Percentiles rank a stretch among this genome's conserved stretches.
Conservation (phyloP, 1,140 invertebrate species). For the Pantala flavescens region DNA sequence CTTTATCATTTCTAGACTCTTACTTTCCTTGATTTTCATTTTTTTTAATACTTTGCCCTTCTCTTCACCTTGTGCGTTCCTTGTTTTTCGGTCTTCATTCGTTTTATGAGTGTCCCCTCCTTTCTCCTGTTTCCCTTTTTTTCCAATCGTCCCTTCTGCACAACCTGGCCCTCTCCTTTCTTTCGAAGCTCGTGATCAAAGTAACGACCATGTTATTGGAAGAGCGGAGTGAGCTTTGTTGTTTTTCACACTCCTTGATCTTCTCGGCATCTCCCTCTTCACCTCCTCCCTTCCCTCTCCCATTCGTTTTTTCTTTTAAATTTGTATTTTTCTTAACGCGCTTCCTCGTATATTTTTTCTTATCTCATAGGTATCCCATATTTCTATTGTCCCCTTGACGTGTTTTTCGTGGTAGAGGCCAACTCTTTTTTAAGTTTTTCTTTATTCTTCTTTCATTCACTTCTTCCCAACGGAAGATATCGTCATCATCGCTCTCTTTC, state of each 20-base stretch:
- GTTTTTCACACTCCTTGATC: neutral
- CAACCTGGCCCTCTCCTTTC: neutral
- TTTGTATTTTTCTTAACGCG: neutral
- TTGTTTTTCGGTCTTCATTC: neutral
- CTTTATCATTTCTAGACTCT: neutral
- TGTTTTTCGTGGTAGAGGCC: neutral
- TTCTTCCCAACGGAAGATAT: too few species aligned
- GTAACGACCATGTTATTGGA: conserved; percentile 5
- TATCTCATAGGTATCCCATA: neutral
- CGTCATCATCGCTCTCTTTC: too few species aligned
- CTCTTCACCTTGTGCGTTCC: neutral
- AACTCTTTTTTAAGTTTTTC: too few species aligned
- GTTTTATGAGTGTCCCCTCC: neutral
- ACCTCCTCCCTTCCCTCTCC: neutral
- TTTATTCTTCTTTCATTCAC: too few species aligned
- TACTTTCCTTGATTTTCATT: too few species aligned
- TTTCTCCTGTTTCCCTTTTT: neutral
- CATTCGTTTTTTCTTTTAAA: neutral
- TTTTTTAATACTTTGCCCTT: too few species aligned
- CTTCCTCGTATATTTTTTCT: neutral
- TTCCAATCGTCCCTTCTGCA: conserved; percentile 1
- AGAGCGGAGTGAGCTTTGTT: neutral
- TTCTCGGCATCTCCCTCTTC: neutral
- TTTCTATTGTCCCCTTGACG: neutral
- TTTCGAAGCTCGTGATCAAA: neutral